Evolutionary conservation across 1,140 invertebrate species (phyloP), one percentile per base, ranked within the genome.

Genomic region (Formica selysi): DNA sequence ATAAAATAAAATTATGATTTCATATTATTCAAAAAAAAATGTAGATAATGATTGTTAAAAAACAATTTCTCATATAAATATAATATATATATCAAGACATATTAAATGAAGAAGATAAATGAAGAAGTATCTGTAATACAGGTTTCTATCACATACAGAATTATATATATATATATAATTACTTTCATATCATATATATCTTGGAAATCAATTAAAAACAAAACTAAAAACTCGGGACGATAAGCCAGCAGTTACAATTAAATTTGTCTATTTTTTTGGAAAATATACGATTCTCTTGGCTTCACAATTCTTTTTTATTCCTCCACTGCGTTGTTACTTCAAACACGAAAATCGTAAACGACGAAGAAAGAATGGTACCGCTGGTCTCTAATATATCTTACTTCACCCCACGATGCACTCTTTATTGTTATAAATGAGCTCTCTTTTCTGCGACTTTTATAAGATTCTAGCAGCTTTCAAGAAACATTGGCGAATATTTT

Each of bases 361-460:
- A 57, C 19, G 7, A 54, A 80, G 19, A 70, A 38, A 44, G 44
- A 44, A 80, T 51, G 22, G n/a, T 80, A 71, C 51, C 51, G 22
- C 22, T 22, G 22, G 6, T 16, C 8, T 16, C 7, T 70, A 51
- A 51, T 51, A 80, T 29, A 61, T 76, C 54, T 76, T 61, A 76
- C 32, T 36, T 73, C 3, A 13, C 26, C 29, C 11, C 11, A 44
- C 44, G 19, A 57, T 80, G 32, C 62, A 38, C 48, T 70, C 13
- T 38, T 68, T 26, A 41, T 38, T 80, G 48, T 71, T 81, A 81
- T 57, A 76, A 76, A 71, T 81, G 44, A 71, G 8, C 51, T 70
- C n/a, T 16, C 36, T 16, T 80, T 70, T 80, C 36, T 2, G 44
- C 7, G 36, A 10, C 10, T 44, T 79, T 68, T 26, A 59, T 22